Conservation (phyloP, 64 coral and sea anemone genomes). For the Porites lutea region DNA sequence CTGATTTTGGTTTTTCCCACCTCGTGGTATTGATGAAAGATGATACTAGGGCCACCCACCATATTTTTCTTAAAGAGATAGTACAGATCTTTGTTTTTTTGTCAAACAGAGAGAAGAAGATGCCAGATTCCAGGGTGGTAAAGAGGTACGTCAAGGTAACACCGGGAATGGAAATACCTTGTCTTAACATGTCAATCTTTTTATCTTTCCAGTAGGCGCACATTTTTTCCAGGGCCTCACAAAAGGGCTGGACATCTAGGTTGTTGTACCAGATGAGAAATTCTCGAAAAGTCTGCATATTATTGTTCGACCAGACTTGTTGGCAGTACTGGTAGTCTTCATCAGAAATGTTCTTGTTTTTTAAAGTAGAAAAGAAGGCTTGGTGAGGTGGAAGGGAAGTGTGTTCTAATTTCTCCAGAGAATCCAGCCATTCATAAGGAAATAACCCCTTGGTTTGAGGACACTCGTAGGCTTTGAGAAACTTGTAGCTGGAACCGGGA, state of each 20-base stretch:
- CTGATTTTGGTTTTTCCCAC: no score
- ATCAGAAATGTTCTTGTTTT: neutral
- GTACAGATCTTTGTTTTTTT: neutral
- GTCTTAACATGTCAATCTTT: neutral
- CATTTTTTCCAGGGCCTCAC: conserved; percentile 14
- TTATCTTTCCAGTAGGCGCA: conserved; percentile 26
- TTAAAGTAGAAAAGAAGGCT: conserved; percentile 20
- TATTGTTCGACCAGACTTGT: neutral
- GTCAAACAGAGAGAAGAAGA: no score
- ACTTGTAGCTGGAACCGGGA: conserved; percentile 33
- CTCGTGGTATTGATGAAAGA: no score
- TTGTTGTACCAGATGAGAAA: neutral
- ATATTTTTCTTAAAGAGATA: conserved; percentile 42
- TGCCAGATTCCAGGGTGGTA: no score
- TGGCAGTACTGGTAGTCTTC: no score
- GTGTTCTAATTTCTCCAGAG: neutral
- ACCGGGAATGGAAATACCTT: no score
- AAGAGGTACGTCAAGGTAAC: no score
- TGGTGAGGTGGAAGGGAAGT: neutral
- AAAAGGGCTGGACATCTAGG: no score
- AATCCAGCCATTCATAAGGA: conserved; percentile 17
- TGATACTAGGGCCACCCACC: neutral
- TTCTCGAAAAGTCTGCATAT: conserved; percentile 37
- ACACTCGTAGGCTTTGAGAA: conserved; percentile 36
- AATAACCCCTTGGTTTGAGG: conserved; percentile 35